Evolutionary conservation across 2,888 invertebrate species (phyloP), one percentile per base, ranked within the genome.

Genomic region (Hirtodrosophila alboralis): DNA sequence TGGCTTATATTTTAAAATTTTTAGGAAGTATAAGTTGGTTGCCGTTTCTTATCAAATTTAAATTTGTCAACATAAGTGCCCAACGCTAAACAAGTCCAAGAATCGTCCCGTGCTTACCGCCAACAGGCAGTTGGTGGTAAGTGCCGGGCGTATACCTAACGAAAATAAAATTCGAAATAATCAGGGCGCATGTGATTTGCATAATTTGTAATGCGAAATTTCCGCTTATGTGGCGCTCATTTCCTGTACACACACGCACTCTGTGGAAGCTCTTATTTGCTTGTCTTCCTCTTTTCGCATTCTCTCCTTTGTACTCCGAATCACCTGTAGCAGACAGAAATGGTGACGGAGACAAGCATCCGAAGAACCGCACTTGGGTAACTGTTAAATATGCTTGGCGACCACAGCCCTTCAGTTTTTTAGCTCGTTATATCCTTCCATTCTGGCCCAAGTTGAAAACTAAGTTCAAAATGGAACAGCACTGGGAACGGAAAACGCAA

Each of bases 191-290:
- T 86, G 74, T 75, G 84, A 86, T 87, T 84, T 87, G 84, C 84
- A 84, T 87, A 87, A 87, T 84, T 86, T 86, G 71, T 80, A 66
- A 87, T 78, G 72, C 68, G 81, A 70, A 84, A 87, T 86, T 84
- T 78, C 86, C 74, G 78, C 67, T 84, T 70, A 78, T 79, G 78
- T 83, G 83, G 48, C 63, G 75, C 70, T 79, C 69, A 80, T 74
- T 86, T 83, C 67, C 71, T 67, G 67, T 53, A 66, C 57, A 49
- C 57, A 58, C 56, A 54, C 36, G 34, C 40, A 38, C n/a, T 23
- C 33, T 6, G 13, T 13, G 10, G 47, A 52, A 14, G 14, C 26
- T 43, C 23, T 40, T 41, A 23, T 51, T 51, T 31, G 3, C 27
- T n/a, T 3, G 4, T 13, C 13, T 9, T 4, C 1, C 7, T 0